Evolutionary conservation across 2,113 vertebrate species (phyloP).

Genomic region (Colistium nudipinnis): DNA sequence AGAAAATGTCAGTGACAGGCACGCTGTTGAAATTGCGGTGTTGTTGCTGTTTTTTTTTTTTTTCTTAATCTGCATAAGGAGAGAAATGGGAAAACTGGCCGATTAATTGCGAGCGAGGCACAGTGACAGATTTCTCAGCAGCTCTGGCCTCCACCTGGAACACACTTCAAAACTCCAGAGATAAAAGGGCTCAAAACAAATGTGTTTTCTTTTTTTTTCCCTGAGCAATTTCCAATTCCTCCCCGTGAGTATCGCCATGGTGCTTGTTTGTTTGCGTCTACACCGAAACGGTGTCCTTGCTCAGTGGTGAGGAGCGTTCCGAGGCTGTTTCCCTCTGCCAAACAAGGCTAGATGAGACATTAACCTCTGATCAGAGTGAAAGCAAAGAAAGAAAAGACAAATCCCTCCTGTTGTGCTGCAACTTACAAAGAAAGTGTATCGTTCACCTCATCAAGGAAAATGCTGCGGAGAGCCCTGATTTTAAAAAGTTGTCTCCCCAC

Average conservation of each 20-base stretch:
- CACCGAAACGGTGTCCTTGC: conserved; percentile 6
- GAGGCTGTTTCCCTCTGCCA: conserved; percentile 39
- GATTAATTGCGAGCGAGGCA: conserved; percentile 54
- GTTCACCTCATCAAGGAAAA: too few species aligned
- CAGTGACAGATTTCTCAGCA: conserved; percentile 55
- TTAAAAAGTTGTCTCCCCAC: too few species aligned
- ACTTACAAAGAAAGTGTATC: too few species aligned
- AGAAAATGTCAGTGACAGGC: conserved; percentile 56
- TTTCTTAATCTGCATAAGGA: conserved; percentile 50
- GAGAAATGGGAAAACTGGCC: conserved; percentile 35
- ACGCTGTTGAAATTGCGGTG: conserved; percentile 38
- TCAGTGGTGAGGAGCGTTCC: conserved; percentile 14
- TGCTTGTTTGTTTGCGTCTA: conserved; percentile 4
- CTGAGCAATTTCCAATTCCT: conserved; percentile 25
- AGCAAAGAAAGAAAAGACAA: conserved; percentile 3
- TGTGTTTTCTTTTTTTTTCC: conserved; percentile 20
- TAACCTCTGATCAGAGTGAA: conserved; percentile 35
- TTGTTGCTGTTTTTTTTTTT: conserved; percentile 51
- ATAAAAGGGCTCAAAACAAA: conserved; percentile 29
- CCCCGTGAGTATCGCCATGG: too few species aligned
- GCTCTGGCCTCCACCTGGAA: conserved; percentile 9
- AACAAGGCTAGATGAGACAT: conserved; percentile 35
- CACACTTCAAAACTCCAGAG: conserved; percentile 24
- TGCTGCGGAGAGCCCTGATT: too few species aligned
- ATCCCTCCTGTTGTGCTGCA: neutral